Evolutionary conservation across 2,113 vertebrate genomes (phyloP).

Genomic region (Cryptomyrus ogoouensis): DNA sequence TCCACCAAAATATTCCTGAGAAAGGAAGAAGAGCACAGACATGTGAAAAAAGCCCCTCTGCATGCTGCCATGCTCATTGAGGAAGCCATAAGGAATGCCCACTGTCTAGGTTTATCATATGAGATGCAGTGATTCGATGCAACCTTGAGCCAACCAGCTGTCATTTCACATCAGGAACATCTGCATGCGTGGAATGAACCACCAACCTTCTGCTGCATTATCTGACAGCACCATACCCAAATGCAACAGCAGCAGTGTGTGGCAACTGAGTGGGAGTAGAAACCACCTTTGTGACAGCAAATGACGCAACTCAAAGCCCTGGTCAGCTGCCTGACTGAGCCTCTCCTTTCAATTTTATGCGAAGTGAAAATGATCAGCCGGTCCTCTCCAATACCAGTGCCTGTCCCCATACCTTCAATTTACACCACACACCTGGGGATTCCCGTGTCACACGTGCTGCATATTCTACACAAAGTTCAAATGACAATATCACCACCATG

Average conservation of each 20-base stretch:
- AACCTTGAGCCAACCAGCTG: not conserved
- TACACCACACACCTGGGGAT: not conserved
- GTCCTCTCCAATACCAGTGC: not conserved
- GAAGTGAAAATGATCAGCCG: not conserved
- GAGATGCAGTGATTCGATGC: not conserved
- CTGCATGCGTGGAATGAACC: not conserved
- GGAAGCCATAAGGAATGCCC: not conserved
- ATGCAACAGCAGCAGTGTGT: not conserved
- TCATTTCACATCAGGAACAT: not conserved
- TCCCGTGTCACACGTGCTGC: not conserved
- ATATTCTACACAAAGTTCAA: not conserved
- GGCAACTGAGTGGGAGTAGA: not conserved
- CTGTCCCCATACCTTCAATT: not conserved
- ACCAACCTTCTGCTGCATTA: not conserved
- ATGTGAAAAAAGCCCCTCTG: not conserved
- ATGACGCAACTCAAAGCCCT: not conserved
- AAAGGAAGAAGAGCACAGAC: conserved; percentile 33
- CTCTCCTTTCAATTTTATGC: not conserved
- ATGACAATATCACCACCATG: not conserved
- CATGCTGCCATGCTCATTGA: not conserved
- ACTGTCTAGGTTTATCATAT: not conserved
- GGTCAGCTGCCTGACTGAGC: not conserved
- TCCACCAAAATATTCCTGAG: conserved; percentile 96
- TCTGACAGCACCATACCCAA: not conserved
- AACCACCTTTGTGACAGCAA: not conserved